These are phyloP conservation scores for Caenorhabditis sp. DNA, from an alignment of 2,888 invertebrate species.

Conservation along the genomic window DNA sequence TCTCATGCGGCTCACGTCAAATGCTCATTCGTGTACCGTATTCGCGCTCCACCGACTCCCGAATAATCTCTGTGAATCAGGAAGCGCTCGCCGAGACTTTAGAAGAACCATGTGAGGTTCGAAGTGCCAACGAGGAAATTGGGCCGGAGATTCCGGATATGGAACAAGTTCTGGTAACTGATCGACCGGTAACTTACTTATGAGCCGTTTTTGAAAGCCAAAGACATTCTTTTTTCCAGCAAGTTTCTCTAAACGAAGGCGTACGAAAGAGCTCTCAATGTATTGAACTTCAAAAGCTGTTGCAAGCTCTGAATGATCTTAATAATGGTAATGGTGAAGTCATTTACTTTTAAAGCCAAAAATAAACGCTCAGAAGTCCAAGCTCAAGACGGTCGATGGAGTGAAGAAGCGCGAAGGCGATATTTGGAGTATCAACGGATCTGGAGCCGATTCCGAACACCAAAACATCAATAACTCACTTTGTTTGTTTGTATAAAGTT, in stretches of 20 bases:
- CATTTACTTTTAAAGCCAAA: too few species aligned
- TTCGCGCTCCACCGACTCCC: constrained; percentile 31
- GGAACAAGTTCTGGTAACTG: constrained; percentile 11
- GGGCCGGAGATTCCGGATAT: constrained; percentile 22
- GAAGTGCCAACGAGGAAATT: constrained; percentile 11
- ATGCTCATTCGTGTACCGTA: constrained; percentile 48
- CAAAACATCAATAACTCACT: constrained; percentile 23
- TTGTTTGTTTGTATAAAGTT: constrained; percentile 22
- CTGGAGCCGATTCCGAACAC: constrained; percentile 55
- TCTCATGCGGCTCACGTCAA: constrained; percentile 47
- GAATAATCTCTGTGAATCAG: constrained; percentile 41
- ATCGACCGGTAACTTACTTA: constrained; percentile 22
- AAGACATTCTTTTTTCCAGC: constrained; percentile 7
- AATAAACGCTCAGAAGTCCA: constrained; percentile 55
- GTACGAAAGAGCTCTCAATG: constrained; percentile 35
- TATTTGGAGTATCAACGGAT: constrained; percentile 62
- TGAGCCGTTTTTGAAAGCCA: not conserved
- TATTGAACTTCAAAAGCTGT: constrained; percentile 40
- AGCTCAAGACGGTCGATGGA: constrained; percentile 57
- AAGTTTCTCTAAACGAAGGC: constrained; percentile 40
- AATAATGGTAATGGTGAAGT: constrained; percentile 55
- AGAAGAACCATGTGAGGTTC: constrained; percentile 21
- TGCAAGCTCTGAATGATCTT: constrained; percentile 57
- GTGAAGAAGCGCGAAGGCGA: constrained; percentile 60
- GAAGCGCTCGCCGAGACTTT: constrained; percentile 35